Conservation (phyloP, 2,113 vertebrate genomes). For the Ciconia stormi region DNA sequence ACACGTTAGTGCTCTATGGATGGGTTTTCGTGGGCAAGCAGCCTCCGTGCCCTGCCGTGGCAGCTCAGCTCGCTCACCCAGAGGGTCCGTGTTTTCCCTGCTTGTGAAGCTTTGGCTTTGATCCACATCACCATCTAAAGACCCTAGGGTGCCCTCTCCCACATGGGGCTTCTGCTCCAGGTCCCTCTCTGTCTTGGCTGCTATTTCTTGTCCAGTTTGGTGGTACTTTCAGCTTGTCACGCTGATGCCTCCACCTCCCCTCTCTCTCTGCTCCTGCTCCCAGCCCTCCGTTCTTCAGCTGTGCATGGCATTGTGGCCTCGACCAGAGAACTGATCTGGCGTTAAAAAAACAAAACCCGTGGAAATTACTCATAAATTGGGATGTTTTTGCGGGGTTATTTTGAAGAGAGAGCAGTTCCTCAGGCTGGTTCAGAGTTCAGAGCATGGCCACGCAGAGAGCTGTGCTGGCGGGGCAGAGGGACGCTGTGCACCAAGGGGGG, state of each 20-base stretch:
- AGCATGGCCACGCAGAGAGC: neutral
- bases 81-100: neutral
- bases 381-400: neutral
- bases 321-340: neutral
- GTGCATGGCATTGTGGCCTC: fast-evolving
- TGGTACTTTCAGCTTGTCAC: neutral
- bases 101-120: neutral
- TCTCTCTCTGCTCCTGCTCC: neutral
- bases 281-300: neutral
- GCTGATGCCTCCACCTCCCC: neutral
- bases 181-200: neutral
- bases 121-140: neutral
- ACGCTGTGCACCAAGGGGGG: neutral
- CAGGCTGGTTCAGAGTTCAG: neutral
- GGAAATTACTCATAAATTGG: neutral
- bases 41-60: neutral
- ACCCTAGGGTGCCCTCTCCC: neutral
- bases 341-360: neutral
- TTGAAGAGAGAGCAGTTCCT: neutral
- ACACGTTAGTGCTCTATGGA: neutral
- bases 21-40: neutral
- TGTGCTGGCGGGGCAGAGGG: neutral
- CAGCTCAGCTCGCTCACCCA: neutral
- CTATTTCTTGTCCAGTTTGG: neutral
- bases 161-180: neutral